Base-by-base conservation (phyloP, 1,140 invertebrate species). In the Euwallacea fornicatus region DNA sequence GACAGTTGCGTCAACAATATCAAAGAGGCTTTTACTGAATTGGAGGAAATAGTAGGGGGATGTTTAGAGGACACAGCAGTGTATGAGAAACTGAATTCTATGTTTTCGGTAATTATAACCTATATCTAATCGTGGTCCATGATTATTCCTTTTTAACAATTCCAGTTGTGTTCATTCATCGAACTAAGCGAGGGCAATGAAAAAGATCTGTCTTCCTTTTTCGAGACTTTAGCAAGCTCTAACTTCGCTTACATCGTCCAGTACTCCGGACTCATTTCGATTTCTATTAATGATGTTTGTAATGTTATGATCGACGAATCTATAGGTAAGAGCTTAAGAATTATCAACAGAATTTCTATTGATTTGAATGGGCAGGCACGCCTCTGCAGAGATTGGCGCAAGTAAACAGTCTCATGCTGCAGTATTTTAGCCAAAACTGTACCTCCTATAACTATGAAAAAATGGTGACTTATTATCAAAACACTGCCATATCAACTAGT, bases 261-360 rank as follows among this genome's bases (percentile, higher is more conserved):
- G 76, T 97, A 98, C 80, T 97, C 97, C 79, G 93, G 94, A 80
- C 95, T 93, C 55, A 85, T 85, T 8, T 87, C 84, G 77, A 83
- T 95, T 0, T 95, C 93, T 0, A 91, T 97, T 44, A 89, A 95
- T 76, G 86, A 84, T 16, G 81, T 86, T 76, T 96, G 93, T 79
- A 83, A 87, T 73, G 85, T 95, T 65, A 89, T 98, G 85, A 85
- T 85, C 0, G 85, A 91, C 77, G 80, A 85, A 10, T 85, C 80
- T 0, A 76, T 83, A 7, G 87, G 88, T 61, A 71, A 54, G 1
- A 33, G 1, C 21, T 33, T 2, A 33, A 33, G 4, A 33, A 33
- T 33, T 33, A 4, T 33, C 21, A 33, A 33, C 21, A 33, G 4
- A 33, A 33, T 33, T 33, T 2, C 21, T 33, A 33, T 33, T 33